Percentiles rank a stretch among this genome's conserved stretches.
Conservation (phyloP, 2,797 vertebrate species). For the Poliocrania exsul region DNA sequence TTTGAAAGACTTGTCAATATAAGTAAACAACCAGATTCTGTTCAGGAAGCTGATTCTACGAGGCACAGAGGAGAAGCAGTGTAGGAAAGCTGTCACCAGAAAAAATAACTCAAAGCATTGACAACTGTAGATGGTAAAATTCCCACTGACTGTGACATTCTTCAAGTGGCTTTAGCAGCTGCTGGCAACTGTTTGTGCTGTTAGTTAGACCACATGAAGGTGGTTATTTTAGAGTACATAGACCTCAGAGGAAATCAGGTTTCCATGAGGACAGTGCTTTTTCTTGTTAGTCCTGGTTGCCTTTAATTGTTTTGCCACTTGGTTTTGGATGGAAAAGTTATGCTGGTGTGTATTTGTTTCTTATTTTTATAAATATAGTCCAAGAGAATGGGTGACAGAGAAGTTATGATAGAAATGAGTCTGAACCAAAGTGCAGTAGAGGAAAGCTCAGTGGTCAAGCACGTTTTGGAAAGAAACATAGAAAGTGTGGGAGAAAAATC, state of each 20-base stretch:
- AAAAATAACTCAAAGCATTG: background rate
- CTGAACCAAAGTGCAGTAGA: background rate
- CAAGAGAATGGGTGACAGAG: background rate
- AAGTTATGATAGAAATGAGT: background rate
- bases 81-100: background rate
- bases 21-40: background rate
- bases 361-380: background rate
- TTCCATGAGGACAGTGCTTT: background rate
- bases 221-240: background rate
- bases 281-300: background rate
- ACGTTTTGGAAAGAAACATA: background rate
- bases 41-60: background rate
- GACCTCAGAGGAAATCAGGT: background rate
- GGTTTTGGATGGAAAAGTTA: background rate
- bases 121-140: background rate
- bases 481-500: background rate
- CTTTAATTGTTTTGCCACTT: background rate
- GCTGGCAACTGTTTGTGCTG: background rate
- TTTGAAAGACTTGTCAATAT: background rate
- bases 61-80: background rate
- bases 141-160: background rate
- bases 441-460: background rate
- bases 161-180: background rate
- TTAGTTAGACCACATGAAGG: background rate
- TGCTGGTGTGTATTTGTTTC: background rate